Percentiles rank a stretch among this genome's conserved stretches.
These are phyloP conservation scores for Spisula subtruncata DNA, from an alignment of 2,888 invertebrate genomes.

Conservation along the genomic window DNA sequence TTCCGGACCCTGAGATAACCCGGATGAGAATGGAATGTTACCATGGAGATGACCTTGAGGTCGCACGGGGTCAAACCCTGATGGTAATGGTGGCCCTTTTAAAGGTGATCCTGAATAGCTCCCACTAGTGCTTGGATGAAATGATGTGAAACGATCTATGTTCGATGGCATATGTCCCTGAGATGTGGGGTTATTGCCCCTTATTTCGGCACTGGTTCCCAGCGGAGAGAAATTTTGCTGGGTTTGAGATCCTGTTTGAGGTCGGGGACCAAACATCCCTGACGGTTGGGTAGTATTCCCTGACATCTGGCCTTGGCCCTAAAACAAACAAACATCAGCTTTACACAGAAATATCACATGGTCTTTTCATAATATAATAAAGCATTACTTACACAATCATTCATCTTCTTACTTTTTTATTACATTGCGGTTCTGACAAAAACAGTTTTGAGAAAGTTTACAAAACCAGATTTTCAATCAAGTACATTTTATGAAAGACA, in stretches of 20 bases:
- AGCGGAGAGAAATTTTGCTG: conserved; percentile 66
- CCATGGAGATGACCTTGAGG: conserved; percentile 57
- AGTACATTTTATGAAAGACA: no score
- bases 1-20: conserved; percentile 67
- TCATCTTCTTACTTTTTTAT: no score
- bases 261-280: conserved; percentile 67
- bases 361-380: no score
- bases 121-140: conserved; percentile 62
- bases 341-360: not conserved
- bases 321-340: not conserved
- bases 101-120: conserved; percentile 61
- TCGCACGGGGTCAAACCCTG: conserved; percentile 66
- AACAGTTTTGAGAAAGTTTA: no score
- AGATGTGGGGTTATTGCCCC: conserved; percentile 67
- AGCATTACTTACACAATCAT: no score
- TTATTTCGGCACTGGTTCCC: conserved; percentile 70
- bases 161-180: conserved; percentile 67
- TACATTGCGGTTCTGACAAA: no score
- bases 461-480: no score
- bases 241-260: conserved; percentile 68
- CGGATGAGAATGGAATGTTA: conserved; percentile 65
- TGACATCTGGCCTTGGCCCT: conserved; percentile 67
- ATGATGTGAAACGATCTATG: conserved; percentile 64
- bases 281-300: conserved; percentile 60
- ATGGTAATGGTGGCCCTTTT: conserved; percentile 68